Evolutionary conservation across 64 coral and sea anemone genomes (phyloP).

Genomic region (Porites australiensis): DNA sequence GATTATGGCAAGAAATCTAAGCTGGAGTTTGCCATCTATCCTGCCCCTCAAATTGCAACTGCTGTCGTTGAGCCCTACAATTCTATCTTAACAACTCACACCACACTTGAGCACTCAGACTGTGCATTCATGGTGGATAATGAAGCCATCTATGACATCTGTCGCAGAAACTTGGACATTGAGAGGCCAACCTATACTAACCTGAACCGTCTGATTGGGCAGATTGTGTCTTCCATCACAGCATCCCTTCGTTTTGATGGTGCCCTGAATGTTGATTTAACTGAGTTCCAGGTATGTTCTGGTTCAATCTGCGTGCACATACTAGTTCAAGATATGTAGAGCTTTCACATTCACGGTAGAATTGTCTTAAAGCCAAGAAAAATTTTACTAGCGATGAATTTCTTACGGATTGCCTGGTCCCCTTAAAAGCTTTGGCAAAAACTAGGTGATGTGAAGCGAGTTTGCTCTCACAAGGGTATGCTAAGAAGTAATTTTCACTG

Average conservation of each 20-base stretch:
- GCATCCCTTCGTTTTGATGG: slow-evolving; percentile 49
- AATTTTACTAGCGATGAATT: no score
- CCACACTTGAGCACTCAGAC: slow-evolving; percentile 51
- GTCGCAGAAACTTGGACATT: slow-evolving; percentile 46
- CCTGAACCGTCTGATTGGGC: slow-evolving; percentile 40
- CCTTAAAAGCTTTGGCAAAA: no score
- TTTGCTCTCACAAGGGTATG: no score
- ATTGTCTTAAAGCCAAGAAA: no score
- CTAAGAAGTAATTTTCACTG: no score
- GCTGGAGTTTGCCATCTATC: slow-evolving; percentile 49
- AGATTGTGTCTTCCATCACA: slow-evolving; percentile 52
- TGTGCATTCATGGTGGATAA: slow-evolving; percentile 52
- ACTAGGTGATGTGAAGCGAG: no score
- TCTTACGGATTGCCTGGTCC: no score
- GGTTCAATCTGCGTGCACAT: not conserved
- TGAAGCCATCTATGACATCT: slow-evolving; percentile 56
- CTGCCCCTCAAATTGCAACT: slow-evolving; percentile 45
- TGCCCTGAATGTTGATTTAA: slow-evolving; percentile 48
- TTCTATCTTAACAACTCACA: slow-evolving; percentile 43
- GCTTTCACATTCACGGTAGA: not conserved
- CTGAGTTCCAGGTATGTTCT: slow-evolving; percentile 37
- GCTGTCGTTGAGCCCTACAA: slow-evolving; percentile 50
- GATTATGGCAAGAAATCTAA: slow-evolving; percentile 59
- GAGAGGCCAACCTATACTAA: slow-evolving; percentile 54
- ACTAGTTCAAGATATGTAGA: not conserved